Conservation (phyloP, 2,888 invertebrate genomes). For the Archips crataeganus region DNA sequence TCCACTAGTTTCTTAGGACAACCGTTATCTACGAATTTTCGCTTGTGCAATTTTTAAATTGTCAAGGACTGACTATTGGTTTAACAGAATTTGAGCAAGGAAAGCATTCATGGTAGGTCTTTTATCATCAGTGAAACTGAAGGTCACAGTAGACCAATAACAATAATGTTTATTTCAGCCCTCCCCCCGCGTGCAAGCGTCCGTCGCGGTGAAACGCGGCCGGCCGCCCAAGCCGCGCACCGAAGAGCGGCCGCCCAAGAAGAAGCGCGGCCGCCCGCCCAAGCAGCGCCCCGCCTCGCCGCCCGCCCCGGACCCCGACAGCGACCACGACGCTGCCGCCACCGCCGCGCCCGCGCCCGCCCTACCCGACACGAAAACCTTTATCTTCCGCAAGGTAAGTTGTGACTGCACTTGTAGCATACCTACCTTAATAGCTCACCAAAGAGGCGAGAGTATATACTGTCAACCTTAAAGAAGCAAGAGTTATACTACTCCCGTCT, state of each 20-base stretch:
- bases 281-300: constrained; percentile 57
- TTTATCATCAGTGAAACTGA: no score
- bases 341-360: constrained; percentile 60
- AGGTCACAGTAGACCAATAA: neutral
- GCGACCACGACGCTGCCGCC: constrained; percentile 56
- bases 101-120: no score
- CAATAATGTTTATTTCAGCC: constrained; percentile 49
- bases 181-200: constrained; percentile 64
- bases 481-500: no score
- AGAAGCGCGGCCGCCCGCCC: constrained; percentile 75
- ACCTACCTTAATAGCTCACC: no score
- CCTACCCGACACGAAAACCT: constrained; percentile 72
- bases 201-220: constrained; percentile 77
- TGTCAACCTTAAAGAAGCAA: no score
- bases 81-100: no score
- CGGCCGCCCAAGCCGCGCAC: constrained; percentile 79
- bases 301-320: constrained; percentile 52
- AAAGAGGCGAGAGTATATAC: no score
- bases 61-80: no score
- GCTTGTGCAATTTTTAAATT: no score
- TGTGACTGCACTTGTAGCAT: neutral
- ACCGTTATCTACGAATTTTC: no score
- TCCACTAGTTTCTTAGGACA: no score
- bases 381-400: constrained; percentile 76
- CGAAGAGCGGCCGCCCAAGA: constrained; percentile 73